phyloP scores from a whole-genome alignment of 2,888 invertebrate genomes.

The Yponomeuta evonymella region DNA sequence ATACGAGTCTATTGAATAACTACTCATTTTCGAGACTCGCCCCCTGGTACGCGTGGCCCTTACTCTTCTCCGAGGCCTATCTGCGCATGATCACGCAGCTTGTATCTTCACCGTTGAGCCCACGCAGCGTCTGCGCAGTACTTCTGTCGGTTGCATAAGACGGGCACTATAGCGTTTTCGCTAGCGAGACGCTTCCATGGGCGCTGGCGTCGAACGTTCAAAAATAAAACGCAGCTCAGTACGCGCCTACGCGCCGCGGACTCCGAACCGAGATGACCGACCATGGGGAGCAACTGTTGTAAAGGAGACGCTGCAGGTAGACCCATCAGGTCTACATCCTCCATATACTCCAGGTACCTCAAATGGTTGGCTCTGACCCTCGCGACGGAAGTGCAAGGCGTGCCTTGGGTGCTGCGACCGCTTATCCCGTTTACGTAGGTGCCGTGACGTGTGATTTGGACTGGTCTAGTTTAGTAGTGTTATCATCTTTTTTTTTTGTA shows the following conservation, averaged over 20 bases:
- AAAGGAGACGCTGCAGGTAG: slow-evolving; percentile 72
- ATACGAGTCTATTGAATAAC: too few relatives aligned
- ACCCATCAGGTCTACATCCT: slow-evolving; percentile 61
- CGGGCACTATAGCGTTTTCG: background rate
- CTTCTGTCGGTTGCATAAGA: too few relatives aligned
- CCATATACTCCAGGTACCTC: slow-evolving; percentile 72
- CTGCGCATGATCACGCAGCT: too few relatives aligned
- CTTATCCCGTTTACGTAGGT: slow-evolving; percentile 47
- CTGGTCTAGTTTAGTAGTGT: background rate
- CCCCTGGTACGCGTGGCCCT: too few relatives aligned
- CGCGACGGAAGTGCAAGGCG: slow-evolving; percentile 49
- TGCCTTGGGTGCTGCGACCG: slow-evolving; percentile 54
- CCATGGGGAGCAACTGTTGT: slow-evolving; percentile 78
- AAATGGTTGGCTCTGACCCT: slow-evolving; percentile 48
- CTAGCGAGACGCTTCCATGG: slow-evolving; percentile 17
- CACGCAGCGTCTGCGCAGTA: too few relatives aligned
- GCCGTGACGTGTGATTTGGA: slow-evolving; percentile 27
- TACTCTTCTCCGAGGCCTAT: too few relatives aligned
- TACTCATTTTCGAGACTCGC: too few relatives aligned
- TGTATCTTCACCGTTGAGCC: too few relatives aligned
- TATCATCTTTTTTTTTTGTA: background rate
- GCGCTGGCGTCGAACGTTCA: slow-evolving; percentile 53
- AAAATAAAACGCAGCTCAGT: slow-evolving; percentile 60
- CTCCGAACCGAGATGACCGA: slow-evolving; percentile 57
- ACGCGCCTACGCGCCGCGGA: slow-evolving; percentile 55